These are phyloP conservation scores for Chorisops tibialis DNA, from an alignment of 2,888 invertebrate species.

Conservation along the genomic window DNA sequence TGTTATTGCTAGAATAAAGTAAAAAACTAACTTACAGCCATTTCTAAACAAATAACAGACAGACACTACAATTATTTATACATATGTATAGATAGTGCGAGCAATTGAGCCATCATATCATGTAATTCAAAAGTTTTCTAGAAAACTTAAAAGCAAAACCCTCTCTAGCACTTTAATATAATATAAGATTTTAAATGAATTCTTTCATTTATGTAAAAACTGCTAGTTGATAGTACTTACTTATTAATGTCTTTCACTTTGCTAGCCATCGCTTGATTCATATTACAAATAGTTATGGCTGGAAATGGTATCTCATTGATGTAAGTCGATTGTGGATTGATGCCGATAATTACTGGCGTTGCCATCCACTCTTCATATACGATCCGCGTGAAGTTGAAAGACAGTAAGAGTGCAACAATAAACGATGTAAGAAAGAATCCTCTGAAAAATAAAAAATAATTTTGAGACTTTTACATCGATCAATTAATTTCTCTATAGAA, in stretches of 20 bases:
- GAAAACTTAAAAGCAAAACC: too few species aligned
- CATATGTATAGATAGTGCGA: too few species aligned
- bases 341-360: slow-evolving; percentile 73
- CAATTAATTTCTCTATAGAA: too few species aligned
- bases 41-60: too few species aligned
- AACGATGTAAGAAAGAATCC: slow-evolving; percentile 1
- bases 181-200: too few species aligned
- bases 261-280: slow-evolving; percentile 64
- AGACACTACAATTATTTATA: too few species aligned
- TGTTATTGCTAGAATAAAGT: too few species aligned
- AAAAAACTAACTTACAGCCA: too few species aligned
- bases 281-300: slow-evolving; percentile 79
- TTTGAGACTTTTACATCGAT: too few species aligned
- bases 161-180: too few species aligned
- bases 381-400: slow-evolving; percentile 69
- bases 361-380: slow-evolving; percentile 70
- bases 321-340: slow-evolving; percentile 68
- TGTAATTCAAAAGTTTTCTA: too few species aligned
- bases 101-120: too few species aligned
- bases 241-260: slow-evolving; percentile 2
- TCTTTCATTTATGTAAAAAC: neutral
- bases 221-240: neutral
- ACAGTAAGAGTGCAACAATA: slow-evolving; percentile 60
- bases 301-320: slow-evolving; percentile 75
- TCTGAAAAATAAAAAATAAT: neutral